These are phyloP conservation scores for Dryobotodes eremita DNA, from an alignment of 2,888 invertebrate species.

Conservation along the genomic window DNA sequence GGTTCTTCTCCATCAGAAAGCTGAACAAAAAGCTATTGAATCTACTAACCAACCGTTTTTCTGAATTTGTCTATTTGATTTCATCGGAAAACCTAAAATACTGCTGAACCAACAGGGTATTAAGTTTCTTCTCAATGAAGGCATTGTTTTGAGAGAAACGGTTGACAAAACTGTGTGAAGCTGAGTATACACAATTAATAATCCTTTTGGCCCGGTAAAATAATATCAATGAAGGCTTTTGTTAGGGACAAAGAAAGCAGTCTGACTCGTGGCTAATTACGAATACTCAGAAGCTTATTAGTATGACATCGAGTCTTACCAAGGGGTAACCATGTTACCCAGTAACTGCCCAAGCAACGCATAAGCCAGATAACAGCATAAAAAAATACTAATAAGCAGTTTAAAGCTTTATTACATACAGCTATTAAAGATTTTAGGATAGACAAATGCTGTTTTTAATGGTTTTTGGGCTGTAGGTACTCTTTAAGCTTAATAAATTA, in stretches of 20 bases:
- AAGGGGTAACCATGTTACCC: neutral
- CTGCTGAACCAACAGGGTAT: conserved; percentile 7
- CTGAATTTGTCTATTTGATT: conserved; percentile 11
- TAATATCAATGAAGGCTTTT: neutral
- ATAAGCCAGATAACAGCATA: too few species aligned
- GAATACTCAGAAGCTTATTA: neutral
- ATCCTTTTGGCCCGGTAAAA: neutral
- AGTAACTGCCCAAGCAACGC: neutral
- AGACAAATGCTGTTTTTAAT: too few species aligned
- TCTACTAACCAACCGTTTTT: neutral
- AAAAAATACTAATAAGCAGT: too few species aligned
- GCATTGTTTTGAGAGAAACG: neutral
- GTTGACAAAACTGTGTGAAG: neutral
- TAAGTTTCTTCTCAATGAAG: neutral
- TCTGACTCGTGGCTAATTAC: too few species aligned
- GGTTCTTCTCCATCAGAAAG: neutral
- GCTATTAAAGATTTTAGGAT: too few species aligned
- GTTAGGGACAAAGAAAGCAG: neutral
- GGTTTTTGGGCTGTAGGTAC: too few species aligned
- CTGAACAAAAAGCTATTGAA: neutral
- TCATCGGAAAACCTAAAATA: conserved; percentile 3
- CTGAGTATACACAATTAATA: neutral
- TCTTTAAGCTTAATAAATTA: too few species aligned
- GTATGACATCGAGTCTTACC: neutral
- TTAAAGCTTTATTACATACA: too few species aligned